Evolutionary conservation across 2,888 invertebrate genomes (phyloP).

Genomic region (Galeruca laticollis): DNA sequence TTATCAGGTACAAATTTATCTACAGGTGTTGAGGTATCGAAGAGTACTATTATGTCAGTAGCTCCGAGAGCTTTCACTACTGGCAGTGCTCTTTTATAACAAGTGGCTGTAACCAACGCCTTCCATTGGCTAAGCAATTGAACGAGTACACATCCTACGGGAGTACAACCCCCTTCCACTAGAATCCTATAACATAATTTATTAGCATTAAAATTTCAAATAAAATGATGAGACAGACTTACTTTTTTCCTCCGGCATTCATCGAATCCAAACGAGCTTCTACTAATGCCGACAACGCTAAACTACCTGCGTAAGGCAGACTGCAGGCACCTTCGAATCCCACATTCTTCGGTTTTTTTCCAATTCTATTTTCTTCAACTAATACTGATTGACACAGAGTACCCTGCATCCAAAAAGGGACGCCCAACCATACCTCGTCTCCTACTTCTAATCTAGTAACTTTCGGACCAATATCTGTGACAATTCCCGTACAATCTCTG

Average conservation of each 20-base stretch:
- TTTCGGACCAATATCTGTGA: slow-evolving; percentile 72
- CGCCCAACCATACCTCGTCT: slow-evolving; percentile 73
- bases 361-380: slow-evolving; percentile 69
- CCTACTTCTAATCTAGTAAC: slow-evolving; percentile 73
- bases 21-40: slow-evolving; percentile 51
- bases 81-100: slow-evolving; percentile 68
- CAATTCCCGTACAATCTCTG: slow-evolving; percentile 73
- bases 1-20: slow-evolving; percentile 41
- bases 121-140: slow-evolving; percentile 72
- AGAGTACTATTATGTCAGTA: slow-evolving; percentile 68
- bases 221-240: slow-evolving; percentile 28
- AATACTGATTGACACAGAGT: slow-evolving; percentile 71
- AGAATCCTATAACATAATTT: slow-evolving; percentile 67
- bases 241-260: slow-evolving; percentile 70
- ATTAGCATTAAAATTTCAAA: too few relatives aligned
- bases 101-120: slow-evolving; percentile 70
- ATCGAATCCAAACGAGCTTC: slow-evolving; percentile 67
- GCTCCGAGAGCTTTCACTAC: slow-evolving; percentile 71
- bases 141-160: slow-evolving; percentile 72
- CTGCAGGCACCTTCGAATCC: slow-evolving; percentile 73
- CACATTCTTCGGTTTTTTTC: slow-evolving; percentile 69
- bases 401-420: slow-evolving; percentile 72
- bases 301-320: slow-evolving; percentile 72
- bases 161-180: slow-evolving; percentile 71
- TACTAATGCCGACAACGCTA: slow-evolving; percentile 70